Evolutionary conservation across 2,797 vertebrate species (phyloP).

Genomic region (Lepus oiostolus): DNA sequence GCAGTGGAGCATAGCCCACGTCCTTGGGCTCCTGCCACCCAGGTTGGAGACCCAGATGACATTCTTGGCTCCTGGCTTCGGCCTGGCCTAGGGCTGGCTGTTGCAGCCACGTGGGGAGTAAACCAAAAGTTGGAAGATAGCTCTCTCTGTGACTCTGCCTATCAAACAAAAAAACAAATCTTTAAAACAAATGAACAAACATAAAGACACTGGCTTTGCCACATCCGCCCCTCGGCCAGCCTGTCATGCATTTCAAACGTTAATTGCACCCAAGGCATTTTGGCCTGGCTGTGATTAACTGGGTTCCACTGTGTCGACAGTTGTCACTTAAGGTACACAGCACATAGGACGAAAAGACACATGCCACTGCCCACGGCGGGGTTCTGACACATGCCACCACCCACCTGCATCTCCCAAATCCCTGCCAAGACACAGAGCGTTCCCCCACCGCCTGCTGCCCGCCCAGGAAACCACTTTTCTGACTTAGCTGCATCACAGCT

Average conservation of each 20-base stretch:
- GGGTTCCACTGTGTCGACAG: background rate
- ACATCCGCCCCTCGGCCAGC: background rate
- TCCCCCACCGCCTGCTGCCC: no score
- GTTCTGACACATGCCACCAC: background rate
- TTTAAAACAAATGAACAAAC: no score
- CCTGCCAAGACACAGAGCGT: background rate
- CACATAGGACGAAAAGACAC: background rate
- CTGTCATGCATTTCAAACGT: background rate
- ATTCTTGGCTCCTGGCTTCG: no score
- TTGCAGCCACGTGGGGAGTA: no score
- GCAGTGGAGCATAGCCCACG: no score
- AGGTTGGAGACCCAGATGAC: no score
- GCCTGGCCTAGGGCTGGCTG: no score
- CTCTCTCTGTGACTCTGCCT: no score
- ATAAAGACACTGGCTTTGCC: background rate
- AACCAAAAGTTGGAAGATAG: no score
- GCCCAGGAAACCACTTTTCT: accelerated
- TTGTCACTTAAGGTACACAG: background rate
- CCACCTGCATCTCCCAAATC: background rate
- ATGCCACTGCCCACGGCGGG: background rate
- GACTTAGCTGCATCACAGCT: background rate
- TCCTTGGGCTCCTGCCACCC: no score
- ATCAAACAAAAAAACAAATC: no score
- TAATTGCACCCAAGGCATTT: background rate
- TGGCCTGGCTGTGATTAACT: background rate